phyloP scores from a whole-genome alignment of 2,888 invertebrate genomes.

The Buathra laborator region DNA sequence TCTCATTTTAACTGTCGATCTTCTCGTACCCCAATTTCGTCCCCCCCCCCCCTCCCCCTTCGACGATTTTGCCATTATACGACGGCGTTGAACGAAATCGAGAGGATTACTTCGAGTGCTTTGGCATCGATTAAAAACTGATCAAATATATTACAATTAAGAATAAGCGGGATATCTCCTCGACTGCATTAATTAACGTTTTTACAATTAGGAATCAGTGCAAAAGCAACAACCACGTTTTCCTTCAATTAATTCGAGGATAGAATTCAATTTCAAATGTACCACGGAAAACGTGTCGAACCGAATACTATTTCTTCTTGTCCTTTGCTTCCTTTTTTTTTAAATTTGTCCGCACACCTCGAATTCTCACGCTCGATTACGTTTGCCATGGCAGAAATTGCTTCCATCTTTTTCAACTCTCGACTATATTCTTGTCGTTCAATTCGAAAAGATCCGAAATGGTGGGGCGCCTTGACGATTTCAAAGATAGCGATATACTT shows the following conservation, averaged over 20 bases:
- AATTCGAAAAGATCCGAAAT: constrained; percentile 8
- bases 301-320: not conserved
- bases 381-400: constrained; percentile 26
- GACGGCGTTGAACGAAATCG: constrained; percentile 53
- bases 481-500: constrained; percentile 29
- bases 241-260: not conserved
- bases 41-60: constrained; percentile 20
- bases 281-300: not conserved
- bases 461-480: constrained; percentile 16
- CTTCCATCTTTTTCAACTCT: not conserved
- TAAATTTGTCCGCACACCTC: not conserved
- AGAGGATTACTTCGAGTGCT: constrained; percentile 39
- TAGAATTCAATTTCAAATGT: not conserved
- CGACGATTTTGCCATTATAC: constrained; percentile 27
- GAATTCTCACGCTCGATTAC: constrained; percentile 15
- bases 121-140: constrained; percentile 40
- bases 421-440: not conserved
- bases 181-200: not conserved
- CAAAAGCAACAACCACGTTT: not conserved
- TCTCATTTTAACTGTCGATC: constrained; percentile 37
- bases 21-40: not conserved
- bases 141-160: not conserved
- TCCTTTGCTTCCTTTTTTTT: not conserved
- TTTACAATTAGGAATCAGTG: not conserved
- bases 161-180: not conserved